Evolutionary conservation across 2,113 vertebrate species (phyloP), one percentile per base, ranked within the genome.

Genomic region (Vulpes lagopus): DNA sequence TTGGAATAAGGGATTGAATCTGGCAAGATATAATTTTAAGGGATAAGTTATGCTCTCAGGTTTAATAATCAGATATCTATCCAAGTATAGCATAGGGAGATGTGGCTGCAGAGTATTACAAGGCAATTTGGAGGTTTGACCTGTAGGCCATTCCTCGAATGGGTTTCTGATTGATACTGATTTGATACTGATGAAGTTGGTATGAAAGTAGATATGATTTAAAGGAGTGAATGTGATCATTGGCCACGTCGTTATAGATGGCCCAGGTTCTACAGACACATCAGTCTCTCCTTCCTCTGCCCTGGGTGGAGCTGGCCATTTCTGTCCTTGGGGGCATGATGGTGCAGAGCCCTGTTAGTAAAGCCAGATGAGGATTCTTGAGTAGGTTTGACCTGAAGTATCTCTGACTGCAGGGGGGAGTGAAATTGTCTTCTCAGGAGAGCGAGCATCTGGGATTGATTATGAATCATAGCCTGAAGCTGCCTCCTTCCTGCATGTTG

Each of bases 221-320:
- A 30, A 16, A 88, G 59, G 38, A 27, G 84, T 0, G 8, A 11
- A 3, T 5, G 19, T 20, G 43, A 2, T 16, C 35, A 4, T 35
- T 6, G 25, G 71, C 60, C 2, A 0, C 5, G 1, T 20, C 32
- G 0, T 30, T 43, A 1, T 19, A 19, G 12, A 12, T 53, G 25
- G 10, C 6, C 9, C 2, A 0, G n/a, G 22, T 30, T 32, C 43
- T 8, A 35, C 4, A 17, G 20, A 19, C 17, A 6, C 25, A 0
- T 25, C 27, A 2, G 4, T 7, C 15, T 73, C 53, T 32, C 9
- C 35, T 8, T 23, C 38, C 38, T 80, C 57, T 43, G 6, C 20
- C 71, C 59, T 20, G 23, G 11, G 62, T 30, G 15, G 16, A 23
- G 25, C 10, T 4, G 11, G 38, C 38, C 14, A 0, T 67, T 67